Evolutionary conservation across 1,140 invertebrate genomes (phyloP).

Genomic region (Scaptomyza hsui): DNA sequence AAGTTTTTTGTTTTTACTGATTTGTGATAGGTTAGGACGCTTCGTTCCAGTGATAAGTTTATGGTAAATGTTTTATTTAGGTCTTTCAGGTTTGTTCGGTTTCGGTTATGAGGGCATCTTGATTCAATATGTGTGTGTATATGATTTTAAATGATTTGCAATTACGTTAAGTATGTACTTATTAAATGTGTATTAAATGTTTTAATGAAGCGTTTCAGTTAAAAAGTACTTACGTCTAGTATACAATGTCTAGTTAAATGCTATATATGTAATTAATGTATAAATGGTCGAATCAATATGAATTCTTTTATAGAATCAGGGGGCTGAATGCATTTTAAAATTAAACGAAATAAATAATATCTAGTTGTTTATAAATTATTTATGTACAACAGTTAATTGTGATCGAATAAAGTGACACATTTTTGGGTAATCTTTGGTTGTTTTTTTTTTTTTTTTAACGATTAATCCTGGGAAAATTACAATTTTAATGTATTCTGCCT

Average conservation of each 20-base stretch:
- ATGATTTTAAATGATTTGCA: neutral
- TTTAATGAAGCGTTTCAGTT: conserved; percentile 11
- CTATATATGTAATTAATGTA: neutral
- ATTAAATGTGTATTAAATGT: conserved; percentile 9
- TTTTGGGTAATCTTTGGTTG: neutral
- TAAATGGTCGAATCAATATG: neutral
- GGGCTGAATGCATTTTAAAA: conserved; percentile 10
- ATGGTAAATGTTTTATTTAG: conserved; percentile 9
- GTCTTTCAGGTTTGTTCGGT: neutral
- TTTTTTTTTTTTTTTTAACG: no score
- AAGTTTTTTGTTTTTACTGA: conserved; percentile 6
- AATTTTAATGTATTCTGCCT: no score
- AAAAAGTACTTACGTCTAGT: conserved; percentile 8
- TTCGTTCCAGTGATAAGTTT: conserved; percentile 60
- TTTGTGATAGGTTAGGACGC: conserved; percentile 62
- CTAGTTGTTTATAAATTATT: conserved; percentile 2
- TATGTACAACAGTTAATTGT: conserved; percentile 14
- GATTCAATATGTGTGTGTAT: neutral
- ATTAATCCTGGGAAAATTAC: no score
- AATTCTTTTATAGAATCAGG: neutral
- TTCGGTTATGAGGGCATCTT: conserved; percentile 12
- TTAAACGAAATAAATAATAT: neutral
- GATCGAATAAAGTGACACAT: conserved; percentile 33
- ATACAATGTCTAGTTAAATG: conserved; percentile 7
- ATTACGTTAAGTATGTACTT: neutral